phyloP scores from a whole-genome alignment of 1,140 invertebrate genomes.

The Nasonia vitripennis region DNA sequence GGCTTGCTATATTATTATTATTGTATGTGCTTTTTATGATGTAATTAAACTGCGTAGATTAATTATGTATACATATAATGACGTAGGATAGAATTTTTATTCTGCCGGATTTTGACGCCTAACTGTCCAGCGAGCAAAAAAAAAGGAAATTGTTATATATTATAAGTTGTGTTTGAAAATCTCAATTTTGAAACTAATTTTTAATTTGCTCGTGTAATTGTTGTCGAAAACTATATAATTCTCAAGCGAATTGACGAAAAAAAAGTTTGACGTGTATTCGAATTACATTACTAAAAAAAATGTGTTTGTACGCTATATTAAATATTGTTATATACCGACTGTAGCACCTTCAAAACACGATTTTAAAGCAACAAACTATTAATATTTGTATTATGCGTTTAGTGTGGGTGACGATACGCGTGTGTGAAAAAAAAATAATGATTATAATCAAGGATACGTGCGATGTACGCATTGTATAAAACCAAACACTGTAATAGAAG shows the following conservation, averaged over 20 bases:
- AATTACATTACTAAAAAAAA: not conserved
- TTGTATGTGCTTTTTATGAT: not conserved
- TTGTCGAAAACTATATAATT: not conserved
- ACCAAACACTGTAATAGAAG: slow-evolving; percentile 23
- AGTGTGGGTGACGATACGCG: not conserved
- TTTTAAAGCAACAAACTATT: not conserved
- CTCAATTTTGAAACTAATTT: not conserved
- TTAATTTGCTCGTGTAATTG: slow-evolving; percentile 15
- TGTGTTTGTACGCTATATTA: slow-evolving; percentile 11
- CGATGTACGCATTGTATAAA: no score
- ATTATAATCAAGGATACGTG: not conserved
- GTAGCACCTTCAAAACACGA: not conserved
- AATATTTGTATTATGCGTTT: not conserved
- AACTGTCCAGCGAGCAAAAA: not conserved
- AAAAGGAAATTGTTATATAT: not conserved
- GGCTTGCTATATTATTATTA: not conserved
- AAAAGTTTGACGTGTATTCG: not conserved
- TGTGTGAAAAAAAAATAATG: not conserved
- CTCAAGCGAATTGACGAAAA: not conserved
- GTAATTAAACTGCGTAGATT: not conserved
- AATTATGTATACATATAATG: not conserved
- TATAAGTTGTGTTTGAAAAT: not conserved
- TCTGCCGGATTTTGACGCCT: not conserved
- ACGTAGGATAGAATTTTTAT: not conserved
- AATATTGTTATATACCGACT: slow-evolving; percentile 17